A percentile compares a stretch with the other conserved stretches of the same genome.
These are phyloP conservation scores for Dicyrtomina minuta DNA, from an alignment of 2,888 invertebrate genomes.

Conservation along the genomic window DNA sequence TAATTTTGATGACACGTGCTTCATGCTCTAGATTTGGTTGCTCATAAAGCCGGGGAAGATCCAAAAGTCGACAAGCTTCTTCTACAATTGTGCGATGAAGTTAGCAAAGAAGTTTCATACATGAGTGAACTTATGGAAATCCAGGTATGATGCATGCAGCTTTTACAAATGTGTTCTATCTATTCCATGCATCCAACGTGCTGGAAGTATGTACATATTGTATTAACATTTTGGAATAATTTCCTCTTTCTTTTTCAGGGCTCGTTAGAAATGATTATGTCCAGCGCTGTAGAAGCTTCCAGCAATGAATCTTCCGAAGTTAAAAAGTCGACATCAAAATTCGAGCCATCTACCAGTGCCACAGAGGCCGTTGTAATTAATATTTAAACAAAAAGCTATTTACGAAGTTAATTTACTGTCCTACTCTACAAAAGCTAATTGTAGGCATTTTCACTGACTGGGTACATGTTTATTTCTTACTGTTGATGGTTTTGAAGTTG, in stretches of 20 bases:
- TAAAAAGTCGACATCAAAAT: slow-evolving; percentile 2
- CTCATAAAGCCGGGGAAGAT: slow-evolving; percentile 65
- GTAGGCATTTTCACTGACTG: too few species aligned
- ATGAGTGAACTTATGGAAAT: slow-evolving; percentile 57
- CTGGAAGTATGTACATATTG: neutral
- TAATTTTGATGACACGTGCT: too few species aligned
- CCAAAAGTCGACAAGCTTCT: slow-evolving; percentile 66
- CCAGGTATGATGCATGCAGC: slow-evolving; percentile 54
- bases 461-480: too few species aligned
- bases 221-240: neutral
- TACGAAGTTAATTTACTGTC: too few species aligned
- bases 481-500: too few species aligned
- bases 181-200: neutral
- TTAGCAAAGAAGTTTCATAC: slow-evolving; percentile 65
- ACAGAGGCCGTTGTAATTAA: slow-evolving; percentile 12
- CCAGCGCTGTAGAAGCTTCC: slow-evolving; percentile 25
- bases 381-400: too few species aligned
- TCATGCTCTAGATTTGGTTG: slow-evolving; percentile 64
- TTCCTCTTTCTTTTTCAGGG: slow-evolving; percentile 37
- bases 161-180: neutral
- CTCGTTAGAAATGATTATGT: slow-evolving; percentile 44
- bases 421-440: too few species aligned
- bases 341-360: slow-evolving; percentile 21
- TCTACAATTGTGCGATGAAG: slow-evolving; percentile 63
- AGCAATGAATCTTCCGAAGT: neutral